Evolutionary conservation across 2,888 invertebrate species (phyloP), one percentile per base, ranked within the genome.

Genomic region (Hypomecis punctinalis): DNA sequence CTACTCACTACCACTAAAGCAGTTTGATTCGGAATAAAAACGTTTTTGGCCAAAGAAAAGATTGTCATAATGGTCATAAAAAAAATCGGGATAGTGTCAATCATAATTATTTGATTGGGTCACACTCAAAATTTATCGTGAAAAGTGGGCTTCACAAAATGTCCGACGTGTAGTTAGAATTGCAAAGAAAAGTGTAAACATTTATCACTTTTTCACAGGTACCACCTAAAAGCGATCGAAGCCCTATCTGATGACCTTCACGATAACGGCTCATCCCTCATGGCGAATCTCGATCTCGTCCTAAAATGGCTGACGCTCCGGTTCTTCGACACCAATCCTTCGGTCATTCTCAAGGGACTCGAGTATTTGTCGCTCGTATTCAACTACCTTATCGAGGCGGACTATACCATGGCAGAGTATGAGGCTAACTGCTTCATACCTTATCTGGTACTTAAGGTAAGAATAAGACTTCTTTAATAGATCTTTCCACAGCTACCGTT

Each of bases 321-420:
- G 66, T 99, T 99, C 93, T 99, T 99, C 81, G 99, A 99, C 91
- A 99, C 99, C 35, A 99, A 99, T 93, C 99, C 99, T 8, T 98
- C 98, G 11, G 99, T 99, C 43, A 94, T 99, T 66, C 94, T 99
- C 76, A 98, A 98, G 92, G 98, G 97, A n/a, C 91, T 99, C 75
- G 99, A 99, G 83, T 99, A 98, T 88, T 92, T 99, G 9, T 95
- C 96, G 68, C 88, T 94, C 13, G 96, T 98, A 63, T 98, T 99
- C 88, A 95, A 95, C 69, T 94, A 96, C 82, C 93, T 99, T 39
- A 96, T 96, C 52, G 95, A 96, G 46, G 94, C 95, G 67, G 96
- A 96, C 68, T 98, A 99, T 84, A 96, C 96, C 46, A 95, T 99
- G 94, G 94, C 96, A 0, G 99, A 99, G 79, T 96, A 96, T 79